Conservation (phyloP, 37 sponge, comb jelly and placozoan species). For the Aplysina aerophoba region DNA sequence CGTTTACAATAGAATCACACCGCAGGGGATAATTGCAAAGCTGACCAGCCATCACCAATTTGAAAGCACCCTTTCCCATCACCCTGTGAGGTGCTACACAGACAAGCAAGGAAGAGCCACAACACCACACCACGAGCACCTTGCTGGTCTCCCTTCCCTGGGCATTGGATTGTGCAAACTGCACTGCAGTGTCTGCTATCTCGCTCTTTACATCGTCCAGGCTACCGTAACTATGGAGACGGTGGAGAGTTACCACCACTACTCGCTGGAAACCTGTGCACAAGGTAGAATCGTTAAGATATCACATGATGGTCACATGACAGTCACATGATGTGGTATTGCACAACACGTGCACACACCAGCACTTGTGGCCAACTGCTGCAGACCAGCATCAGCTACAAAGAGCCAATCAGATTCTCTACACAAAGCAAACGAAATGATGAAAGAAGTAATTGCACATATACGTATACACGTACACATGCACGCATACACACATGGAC, state of each 20-base stretch:
- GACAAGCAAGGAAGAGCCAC: too few species aligned
- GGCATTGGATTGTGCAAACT: slow-evolving; percentile 51
- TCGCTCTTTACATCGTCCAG: slow-evolving; percentile 79
- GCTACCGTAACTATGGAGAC: slow-evolving; percentile 63
- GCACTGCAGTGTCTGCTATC: slow-evolving; percentile 59
- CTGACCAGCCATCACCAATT: not conserved
- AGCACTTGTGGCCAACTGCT: slow-evolving; percentile 70
- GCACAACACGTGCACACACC: not conserved
- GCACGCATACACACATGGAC: not conserved
- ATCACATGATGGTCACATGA: too few species aligned
- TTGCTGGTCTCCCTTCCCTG: slow-evolving; percentile 42
- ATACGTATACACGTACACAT: not conserved
- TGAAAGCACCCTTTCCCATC: slow-evolving; percentile 3
- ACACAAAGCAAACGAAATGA: not conserved
- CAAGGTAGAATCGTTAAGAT: not conserved
- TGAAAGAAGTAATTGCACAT: not conserved
- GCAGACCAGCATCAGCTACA: slow-evolving; percentile 55
- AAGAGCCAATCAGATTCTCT: slow-evolving; percentile 88
- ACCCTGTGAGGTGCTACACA: slow-evolving; percentile 28
- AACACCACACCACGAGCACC: slow-evolving; percentile 25
- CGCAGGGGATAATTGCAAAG: too few species aligned
- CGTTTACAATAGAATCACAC: too few species aligned
- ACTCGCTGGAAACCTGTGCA: slow-evolving; percentile 60
- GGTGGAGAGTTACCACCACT: slow-evolving; percentile 76
- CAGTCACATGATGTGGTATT: too few species aligned